A percentile compares a stretch with the other conserved stretches of the same genome.
phyloP scores from a whole-genome alignment of 1,140 invertebrate genomes.

The Trypoxylus dichotomus region DNA sequence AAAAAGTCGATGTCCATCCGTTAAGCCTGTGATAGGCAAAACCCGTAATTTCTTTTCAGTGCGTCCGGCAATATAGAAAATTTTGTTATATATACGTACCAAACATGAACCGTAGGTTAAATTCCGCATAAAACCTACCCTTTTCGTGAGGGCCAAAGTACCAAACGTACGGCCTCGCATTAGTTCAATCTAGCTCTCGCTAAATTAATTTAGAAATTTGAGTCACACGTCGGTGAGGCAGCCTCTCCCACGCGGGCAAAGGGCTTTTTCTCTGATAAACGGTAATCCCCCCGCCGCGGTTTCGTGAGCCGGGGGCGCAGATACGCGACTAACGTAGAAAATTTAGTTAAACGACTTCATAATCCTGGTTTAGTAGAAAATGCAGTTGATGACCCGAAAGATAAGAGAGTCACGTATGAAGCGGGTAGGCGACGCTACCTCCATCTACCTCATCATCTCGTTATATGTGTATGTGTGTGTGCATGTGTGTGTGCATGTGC shows the following conservation, averaged over 20 bases:
- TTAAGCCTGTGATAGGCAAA: not conserved
- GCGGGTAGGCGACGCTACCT: not conserved
- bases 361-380: not conserved
- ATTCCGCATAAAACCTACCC: not conserved
- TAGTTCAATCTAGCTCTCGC: not conserved
- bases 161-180: not conserved
- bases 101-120: not conserved
- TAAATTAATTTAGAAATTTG: slow-evolving; percentile 1
- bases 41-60: not conserved
- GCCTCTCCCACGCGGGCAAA: not conserved
- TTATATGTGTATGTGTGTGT: no score
- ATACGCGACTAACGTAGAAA: not conserved
- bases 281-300: not conserved
- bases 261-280: not conserved
- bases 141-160: not conserved
- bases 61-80: not conserved
- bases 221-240: not conserved
- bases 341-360: not conserved
- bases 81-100: not conserved
- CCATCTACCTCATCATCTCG: no score
- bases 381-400: not conserved
- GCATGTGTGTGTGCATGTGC: no score
- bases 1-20: no score
- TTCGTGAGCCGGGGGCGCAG: not conserved
- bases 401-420: not conserved